Percentiles rank a stretch among this genome's conserved stretches.
These are phyloP conservation scores for Calonectris borealis DNA, from an alignment of 2,113 vertebrate genomes.

Conservation along the genomic window DNA sequence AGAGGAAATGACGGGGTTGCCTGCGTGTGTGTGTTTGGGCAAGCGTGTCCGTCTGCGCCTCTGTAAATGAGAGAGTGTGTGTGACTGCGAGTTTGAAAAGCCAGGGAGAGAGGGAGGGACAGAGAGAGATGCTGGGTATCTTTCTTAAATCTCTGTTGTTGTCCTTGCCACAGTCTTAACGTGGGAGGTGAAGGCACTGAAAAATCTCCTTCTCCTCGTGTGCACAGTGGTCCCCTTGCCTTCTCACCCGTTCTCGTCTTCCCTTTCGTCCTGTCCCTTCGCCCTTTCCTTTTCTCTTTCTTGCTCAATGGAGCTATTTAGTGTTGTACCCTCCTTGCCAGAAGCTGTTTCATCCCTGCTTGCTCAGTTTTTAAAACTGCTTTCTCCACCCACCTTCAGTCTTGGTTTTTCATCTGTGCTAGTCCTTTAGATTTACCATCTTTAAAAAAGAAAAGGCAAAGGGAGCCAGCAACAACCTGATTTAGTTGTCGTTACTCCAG, in stretches of 20 bases:
- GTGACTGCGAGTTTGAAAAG: neutral
- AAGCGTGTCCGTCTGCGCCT: neutral
- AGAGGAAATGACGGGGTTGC: neutral
- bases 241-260: neutral
- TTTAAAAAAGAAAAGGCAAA: neutral
- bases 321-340: neutral
- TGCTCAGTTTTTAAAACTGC: slow-evolving; percentile 24
- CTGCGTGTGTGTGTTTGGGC: neutral
- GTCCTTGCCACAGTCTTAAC: neutral
- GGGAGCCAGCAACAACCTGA: neutral
- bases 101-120: neutral
- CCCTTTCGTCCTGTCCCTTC: neutral
- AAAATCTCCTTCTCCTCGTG: neutral
- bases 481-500: neutral
- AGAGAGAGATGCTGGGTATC: neutral
- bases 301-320: neutral
- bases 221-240: neutral
- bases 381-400: slow-evolving; percentile 11
- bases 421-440: neutral
- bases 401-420: slow-evolving; percentile 17
- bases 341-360: slow-evolving; percentile 40
- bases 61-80: neutral
- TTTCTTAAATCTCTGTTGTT: neutral
- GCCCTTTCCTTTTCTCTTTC: neutral
- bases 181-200: neutral